Conservation (phyloP, 2,888 invertebrate genomes). For the Eledona agricola region DNA sequence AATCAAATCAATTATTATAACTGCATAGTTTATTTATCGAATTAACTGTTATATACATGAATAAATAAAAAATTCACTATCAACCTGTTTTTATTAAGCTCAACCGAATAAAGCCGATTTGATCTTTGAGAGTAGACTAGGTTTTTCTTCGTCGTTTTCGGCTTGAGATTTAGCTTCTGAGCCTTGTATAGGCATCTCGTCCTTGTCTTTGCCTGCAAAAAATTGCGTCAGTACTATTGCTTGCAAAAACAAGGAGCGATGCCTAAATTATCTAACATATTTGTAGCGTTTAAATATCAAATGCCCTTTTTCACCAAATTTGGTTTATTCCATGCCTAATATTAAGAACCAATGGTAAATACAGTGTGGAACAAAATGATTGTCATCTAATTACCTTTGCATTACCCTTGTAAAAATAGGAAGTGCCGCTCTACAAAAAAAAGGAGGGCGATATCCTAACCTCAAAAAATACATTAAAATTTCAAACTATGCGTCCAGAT, state of each 20-base stretch:
- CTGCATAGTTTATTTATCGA: constrained; percentile 35
- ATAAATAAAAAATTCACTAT: constrained; percentile 29
- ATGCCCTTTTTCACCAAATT: too few relatives aligned
- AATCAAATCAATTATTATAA: constrained; percentile 24
- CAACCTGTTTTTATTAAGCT: constrained; percentile 33
- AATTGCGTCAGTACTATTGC: constrained; percentile 44
- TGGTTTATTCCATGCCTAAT: too few relatives aligned
- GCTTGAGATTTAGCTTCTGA: constrained; percentile 64
- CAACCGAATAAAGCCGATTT: constrained; percentile 71
- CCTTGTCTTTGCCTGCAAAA: constrained; percentile 61
- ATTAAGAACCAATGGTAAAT: too few relatives aligned
- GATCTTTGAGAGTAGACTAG: constrained; percentile 67
- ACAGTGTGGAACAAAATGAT: too few relatives aligned
- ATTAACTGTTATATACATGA: constrained; percentile 31
- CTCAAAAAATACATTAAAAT: too few relatives aligned
- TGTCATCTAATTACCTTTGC: too few relatives aligned
- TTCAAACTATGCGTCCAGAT: too few relatives aligned
- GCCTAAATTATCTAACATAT: too few relatives aligned
- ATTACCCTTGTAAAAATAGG: too few relatives aligned
- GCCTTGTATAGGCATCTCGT: constrained; percentile 62
- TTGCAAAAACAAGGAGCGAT: constrained; percentile 35
- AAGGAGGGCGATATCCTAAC: too few relatives aligned
- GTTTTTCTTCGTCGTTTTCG: constrained; percentile 60
- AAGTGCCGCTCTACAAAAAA: too few relatives aligned
- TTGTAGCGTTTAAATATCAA: too few relatives aligned